Conservation (phyloP, 2,797 vertebrate species). For the Myotis myotis region DNA sequence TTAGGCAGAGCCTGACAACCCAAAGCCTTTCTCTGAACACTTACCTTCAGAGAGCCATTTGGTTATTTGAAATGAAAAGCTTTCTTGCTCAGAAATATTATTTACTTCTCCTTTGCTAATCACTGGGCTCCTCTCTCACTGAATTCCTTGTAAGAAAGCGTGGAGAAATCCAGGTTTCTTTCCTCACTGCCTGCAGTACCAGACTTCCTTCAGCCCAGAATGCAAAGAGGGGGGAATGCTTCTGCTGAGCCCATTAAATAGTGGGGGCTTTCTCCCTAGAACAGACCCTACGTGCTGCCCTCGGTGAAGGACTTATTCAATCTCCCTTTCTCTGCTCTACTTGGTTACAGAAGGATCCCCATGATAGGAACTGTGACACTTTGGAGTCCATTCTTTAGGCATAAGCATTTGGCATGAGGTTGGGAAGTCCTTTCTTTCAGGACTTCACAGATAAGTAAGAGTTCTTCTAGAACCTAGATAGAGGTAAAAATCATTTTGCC, state of each 20-base stretch:
- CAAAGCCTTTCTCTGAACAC: background rate
- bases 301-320: background rate
- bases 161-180: background rate
- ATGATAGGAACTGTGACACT: background rate
- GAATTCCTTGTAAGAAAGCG: background rate
- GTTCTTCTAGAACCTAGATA: background rate
- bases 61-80: background rate
- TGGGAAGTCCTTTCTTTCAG: background rate
- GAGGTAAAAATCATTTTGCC: background rate
- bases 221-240: background rate
- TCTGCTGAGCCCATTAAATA: background rate
- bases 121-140: background rate
- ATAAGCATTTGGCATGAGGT: background rate
- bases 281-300: rapidly evolving
- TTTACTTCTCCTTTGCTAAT: background rate
- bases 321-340: background rate
- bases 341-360: background rate
- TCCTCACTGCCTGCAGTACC: background rate
- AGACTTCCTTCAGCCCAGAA: background rate
- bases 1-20: background rate
- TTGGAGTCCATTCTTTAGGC: background rate
- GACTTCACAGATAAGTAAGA: background rate
- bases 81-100: background rate
- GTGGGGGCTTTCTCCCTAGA: background rate
- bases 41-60: background rate